Evolutionary conservation across 2,888 invertebrate genomes (phyloP).

Genomic region (Pseudoips prasinana): DNA sequence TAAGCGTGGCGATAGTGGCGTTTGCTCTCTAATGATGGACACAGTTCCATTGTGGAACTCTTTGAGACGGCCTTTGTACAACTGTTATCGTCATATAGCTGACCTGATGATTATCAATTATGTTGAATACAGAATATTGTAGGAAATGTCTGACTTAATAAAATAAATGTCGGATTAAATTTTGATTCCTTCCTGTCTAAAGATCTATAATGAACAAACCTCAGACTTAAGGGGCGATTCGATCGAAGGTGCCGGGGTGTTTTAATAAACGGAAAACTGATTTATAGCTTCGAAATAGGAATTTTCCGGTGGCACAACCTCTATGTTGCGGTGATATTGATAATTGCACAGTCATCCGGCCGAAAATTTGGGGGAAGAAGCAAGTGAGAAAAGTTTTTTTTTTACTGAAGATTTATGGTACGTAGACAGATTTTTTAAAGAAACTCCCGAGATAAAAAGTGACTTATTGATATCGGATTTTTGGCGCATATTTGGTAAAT

Average conservation of each 20-base stretch:
- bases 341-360: constrained; percentile 70
- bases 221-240: constrained; percentile 35
- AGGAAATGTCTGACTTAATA: too few relatives aligned
- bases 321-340: constrained; percentile 48
- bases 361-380: constrained; percentile 29
- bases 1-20: too few relatives aligned
- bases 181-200: too few relatives aligned
- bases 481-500: constrained; percentile 19
- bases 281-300: constrained; percentile 65
- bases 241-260: constrained; percentile 54
- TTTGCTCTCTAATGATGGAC: too few relatives aligned
- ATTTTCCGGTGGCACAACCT: constrained; percentile 52
- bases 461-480: constrained; percentile 24
- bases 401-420: constrained; percentile 35
- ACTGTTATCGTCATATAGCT: too few relatives aligned
- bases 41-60: too few relatives aligned
- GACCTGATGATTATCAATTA: too few relatives aligned
- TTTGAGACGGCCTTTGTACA: too few relatives aligned
- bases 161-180: too few relatives aligned
- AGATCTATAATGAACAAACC: constrained; percentile 17
- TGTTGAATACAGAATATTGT: too few relatives aligned
- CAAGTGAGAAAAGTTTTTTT: constrained; percentile 20
- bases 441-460: constrained; percentile 20
- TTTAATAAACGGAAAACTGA: constrained; percentile 74
- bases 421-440: constrained; percentile 16